These are phyloP conservation scores for Cryptoblepharus egeriae DNA, from an alignment of 2,797 vertebrate species.

Conservation along the genomic window DNA sequence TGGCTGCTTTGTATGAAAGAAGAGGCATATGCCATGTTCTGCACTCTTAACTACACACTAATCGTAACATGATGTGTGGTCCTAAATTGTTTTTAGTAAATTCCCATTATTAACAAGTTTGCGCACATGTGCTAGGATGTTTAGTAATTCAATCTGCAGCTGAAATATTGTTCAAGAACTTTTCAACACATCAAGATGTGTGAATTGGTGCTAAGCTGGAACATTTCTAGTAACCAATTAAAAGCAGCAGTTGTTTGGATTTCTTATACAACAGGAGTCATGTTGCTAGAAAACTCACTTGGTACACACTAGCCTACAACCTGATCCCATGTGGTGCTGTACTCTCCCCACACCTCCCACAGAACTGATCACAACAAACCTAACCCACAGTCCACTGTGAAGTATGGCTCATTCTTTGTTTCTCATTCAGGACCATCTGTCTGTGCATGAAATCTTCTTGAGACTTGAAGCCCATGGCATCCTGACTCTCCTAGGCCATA, in stretches of 20 bases:
- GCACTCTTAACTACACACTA: not conserved
- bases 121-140: not conserved
- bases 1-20: no score
- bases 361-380: not conserved
- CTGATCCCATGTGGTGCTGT: not conserved
- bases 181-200: not conserved
- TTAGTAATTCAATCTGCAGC: not conserved
- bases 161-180: not conserved
- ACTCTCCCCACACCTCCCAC: not conserved
- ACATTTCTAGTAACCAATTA: slow-evolving; percentile 13
- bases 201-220: slow-evolving; percentile 19
- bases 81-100: not conserved
- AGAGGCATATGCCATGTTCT: not conserved
- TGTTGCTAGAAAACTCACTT: not conserved
- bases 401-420: not conserved
- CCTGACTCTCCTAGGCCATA: not conserved
- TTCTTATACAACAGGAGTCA: slow-evolving; percentile 12
- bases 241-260: slow-evolving; percentile 15
- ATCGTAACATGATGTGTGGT: no score
- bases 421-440: not conserved
- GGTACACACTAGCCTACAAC: not conserved
- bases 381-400: not conserved
- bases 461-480: not conserved
- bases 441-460: not conserved
- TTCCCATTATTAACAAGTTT: slow-evolving; percentile 1